These are phyloP conservation scores for Nymphalis io DNA, from an alignment of 1,140 invertebrate species.

Conservation along the genomic window DNA sequence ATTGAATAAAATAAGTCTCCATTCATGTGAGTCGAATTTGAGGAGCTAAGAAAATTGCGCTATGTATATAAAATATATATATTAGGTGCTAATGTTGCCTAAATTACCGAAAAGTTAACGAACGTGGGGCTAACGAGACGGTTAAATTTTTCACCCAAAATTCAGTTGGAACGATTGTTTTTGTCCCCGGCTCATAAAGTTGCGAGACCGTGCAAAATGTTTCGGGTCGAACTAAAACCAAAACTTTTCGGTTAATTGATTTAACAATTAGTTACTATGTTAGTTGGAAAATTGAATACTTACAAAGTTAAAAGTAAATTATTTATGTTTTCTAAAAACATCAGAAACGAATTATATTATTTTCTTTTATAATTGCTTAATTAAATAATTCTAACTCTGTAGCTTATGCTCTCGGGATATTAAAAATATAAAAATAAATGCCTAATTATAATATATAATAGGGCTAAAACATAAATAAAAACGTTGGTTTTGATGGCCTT, in stretches of 20 bases:
- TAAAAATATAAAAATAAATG: too few species aligned
- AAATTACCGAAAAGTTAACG: conserved; percentile 26
- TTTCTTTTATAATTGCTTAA: too few species aligned
- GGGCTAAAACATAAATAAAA: too few species aligned
- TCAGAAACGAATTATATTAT: too few species aligned
- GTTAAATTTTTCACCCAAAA: conserved; percentile 28
- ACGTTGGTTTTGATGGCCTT: too few species aligned
- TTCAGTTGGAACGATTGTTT: conserved; percentile 8
- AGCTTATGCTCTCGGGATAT: too few species aligned
- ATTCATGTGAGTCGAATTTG: too few species aligned
- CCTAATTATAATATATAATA: too few species aligned
- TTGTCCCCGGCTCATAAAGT: conserved; percentile 19
- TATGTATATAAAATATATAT: background rate
- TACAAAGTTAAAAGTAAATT: too few species aligned
- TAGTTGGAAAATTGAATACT: background rate
- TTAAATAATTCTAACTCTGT: too few species aligned
- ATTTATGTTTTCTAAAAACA: too few species aligned
- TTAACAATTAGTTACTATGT: conserved; percentile 19
- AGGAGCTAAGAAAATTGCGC: background rate
- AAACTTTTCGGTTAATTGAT: conserved; percentile 26
- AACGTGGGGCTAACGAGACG: conserved; percentile 28
- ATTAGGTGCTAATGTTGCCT: background rate
- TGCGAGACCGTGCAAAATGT: conserved; percentile 14
- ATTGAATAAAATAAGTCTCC: too few species aligned
- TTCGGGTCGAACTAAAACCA: conserved; percentile 12